Percentiles rank a stretch among this genome's conserved stretches.
Conservation (phyloP, 2,888 invertebrate species). For the Dicyrtoma fusca region DNA sequence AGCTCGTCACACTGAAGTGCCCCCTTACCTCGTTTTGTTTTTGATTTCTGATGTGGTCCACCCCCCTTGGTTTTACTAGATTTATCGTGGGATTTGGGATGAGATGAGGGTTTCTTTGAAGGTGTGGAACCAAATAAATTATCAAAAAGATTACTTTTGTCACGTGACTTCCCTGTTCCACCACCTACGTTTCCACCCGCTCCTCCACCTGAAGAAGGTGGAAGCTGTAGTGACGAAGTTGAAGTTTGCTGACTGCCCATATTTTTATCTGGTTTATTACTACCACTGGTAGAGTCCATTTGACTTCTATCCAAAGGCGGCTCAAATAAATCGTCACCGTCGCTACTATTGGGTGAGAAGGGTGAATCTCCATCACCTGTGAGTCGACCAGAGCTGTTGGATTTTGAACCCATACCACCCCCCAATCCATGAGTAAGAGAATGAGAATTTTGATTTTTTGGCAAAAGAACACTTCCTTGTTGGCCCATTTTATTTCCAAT, state of each 20-base stretch:
- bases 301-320: slow-evolving; percentile 64
- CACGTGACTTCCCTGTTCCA: slow-evolving; percentile 14
- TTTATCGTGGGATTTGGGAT: slow-evolving; percentile 28
- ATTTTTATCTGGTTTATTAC: slow-evolving; percentile 13
- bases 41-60: slow-evolving; percentile 42
- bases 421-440: slow-evolving; percentile 27
- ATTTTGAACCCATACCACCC: slow-evolving; percentile 14
- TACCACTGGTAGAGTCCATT: slow-evolving; percentile 11
- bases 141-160: slow-evolving; percentile 45
- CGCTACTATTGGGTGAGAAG: slow-evolving; percentile 85
- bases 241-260: not conserved
- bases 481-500: slow-evolving; percentile 32
- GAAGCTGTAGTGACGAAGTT: not conserved
- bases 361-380: slow-evolving; percentile 65
- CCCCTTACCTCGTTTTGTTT: slow-evolving; percentile 39
- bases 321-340: slow-evolving; percentile 84
- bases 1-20: too few relatives aligned
- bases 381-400: not conserved
- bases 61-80: slow-evolving; percentile 15
- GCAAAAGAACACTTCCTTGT: slow-evolving; percentile 41
- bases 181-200: slow-evolving; percentile 2
- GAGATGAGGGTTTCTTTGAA: slow-evolving; percentile 34
- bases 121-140: slow-evolving; percentile 46
- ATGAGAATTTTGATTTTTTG: slow-evolving; percentile 46
- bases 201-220: not conserved